Conservation (phyloP, 2,888 invertebrate genomes). For the Cephus sareptanus region DNA sequence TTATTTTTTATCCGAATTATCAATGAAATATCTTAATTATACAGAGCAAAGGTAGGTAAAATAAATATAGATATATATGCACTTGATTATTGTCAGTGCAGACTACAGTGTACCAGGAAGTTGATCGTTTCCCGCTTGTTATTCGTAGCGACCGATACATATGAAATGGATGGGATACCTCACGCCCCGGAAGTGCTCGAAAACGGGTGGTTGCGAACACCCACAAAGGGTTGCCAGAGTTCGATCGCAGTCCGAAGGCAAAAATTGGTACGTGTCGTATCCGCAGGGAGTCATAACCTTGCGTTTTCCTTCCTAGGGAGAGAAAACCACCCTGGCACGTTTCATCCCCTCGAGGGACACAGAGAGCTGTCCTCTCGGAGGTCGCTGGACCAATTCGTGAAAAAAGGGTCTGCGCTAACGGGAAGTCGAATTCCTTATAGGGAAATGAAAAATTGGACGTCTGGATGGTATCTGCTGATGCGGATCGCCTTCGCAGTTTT, state of each 20-base stretch:
- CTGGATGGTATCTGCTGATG: neutral
- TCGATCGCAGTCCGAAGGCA: neutral
- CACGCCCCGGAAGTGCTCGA: conserved; percentile 20
- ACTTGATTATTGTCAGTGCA: neutral
- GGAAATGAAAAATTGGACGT: neutral
- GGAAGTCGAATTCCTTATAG: neutral
- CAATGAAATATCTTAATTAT: too few species aligned
- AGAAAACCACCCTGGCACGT: neutral
- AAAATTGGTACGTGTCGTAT: neutral
- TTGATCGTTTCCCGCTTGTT: neutral
- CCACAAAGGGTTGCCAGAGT: neutral
- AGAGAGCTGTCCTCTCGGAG: neutral
- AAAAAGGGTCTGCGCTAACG: neutral
- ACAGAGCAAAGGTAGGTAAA: too few species aligned
- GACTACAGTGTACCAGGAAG: neutral
- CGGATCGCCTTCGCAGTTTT: neutral
- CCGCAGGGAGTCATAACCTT: neutral
- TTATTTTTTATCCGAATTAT: neutral
- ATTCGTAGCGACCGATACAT: conserved; percentile 5
- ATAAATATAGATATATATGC: neutral
- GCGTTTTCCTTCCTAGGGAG: neutral
- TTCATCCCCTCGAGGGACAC: neutral
- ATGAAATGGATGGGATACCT: conserved; percentile 17
- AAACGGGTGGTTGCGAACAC: neutral
- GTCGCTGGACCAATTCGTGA: neutral